Evolutionary conservation across 37 sponge, comb jelly and placozoan species (phyloP).

Genomic region (Ianthella basta): DNA sequence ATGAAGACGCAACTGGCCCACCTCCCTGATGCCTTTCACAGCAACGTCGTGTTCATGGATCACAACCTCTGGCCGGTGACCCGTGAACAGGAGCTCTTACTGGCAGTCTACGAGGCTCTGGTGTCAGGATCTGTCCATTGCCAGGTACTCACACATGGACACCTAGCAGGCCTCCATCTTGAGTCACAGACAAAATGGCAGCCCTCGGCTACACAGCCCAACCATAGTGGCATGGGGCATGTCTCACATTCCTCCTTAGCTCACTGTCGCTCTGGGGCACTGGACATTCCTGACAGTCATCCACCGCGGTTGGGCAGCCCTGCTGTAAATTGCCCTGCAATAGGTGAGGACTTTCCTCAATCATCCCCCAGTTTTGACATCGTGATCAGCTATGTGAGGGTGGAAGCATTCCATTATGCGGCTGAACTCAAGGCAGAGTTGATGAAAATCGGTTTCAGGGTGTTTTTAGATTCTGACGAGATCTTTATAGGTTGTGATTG

Average conservation of each 20-base stretch:
- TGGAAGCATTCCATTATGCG: constrained; percentile 62
- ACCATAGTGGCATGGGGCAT: too few relatives aligned
- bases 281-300: too few relatives aligned
- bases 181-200: background rate
- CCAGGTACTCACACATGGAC: background rate
- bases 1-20: constrained; percentile 49
- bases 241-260: too few relatives aligned
- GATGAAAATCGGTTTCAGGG: constrained; percentile 51
- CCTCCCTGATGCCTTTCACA: constrained; percentile 16
- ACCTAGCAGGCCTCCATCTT: background rate
- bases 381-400: constrained; percentile 82
- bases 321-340: too few relatives aligned
- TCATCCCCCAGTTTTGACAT: constrained; percentile 43
- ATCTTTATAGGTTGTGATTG: constrained; percentile 75
- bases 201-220: background rate
- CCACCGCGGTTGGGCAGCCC: too few relatives aligned
- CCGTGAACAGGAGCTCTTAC: constrained; percentile 45
- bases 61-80: constrained; percentile 80
- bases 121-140: constrained; percentile 2
- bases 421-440: constrained; percentile 54
- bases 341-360: too few relatives aligned
- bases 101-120: constrained; percentile 45
- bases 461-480: constrained; percentile 72
- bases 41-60: constrained; percentile 50
- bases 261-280: background rate